phyloP scores from a whole-genome alignment of 2,113 vertebrate species.

The Sander lucioperca region DNA sequence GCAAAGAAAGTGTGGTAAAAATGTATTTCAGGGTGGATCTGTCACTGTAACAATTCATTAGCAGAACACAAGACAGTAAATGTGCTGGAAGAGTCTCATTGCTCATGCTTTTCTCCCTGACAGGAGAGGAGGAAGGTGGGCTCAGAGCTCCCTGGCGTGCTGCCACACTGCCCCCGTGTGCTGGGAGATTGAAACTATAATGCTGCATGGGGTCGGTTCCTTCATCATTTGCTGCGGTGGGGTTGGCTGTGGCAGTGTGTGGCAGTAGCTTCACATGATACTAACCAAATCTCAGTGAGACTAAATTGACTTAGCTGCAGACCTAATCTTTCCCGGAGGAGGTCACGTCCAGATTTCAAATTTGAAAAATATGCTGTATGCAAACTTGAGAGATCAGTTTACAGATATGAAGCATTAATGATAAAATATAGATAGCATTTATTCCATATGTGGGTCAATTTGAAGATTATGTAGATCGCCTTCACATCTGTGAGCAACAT shows the following conservation, averaged over 20 bases:
- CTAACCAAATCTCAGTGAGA: background rate
- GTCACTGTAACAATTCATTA: constrained; percentile 32
- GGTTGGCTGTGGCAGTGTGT: background rate
- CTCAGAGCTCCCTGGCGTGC: background rate
- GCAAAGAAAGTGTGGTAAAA: constrained; percentile 36
- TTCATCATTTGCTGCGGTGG: background rate
- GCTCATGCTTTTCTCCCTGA: background rate
- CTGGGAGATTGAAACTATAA: background rate
- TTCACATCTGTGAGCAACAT: background rate
- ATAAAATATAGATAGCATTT: too few species aligned
- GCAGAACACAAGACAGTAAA: constrained; percentile 33
- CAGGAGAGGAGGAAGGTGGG: background rate
- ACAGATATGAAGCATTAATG: too few species aligned
- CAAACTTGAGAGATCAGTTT: too few species aligned
- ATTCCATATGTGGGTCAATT: background rate
- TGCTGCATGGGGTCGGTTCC: too few species aligned
- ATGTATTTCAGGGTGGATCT: constrained; percentile 58
- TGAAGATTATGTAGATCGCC: background rate
- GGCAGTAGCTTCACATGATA: background rate
- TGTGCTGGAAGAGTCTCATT: constrained; percentile 18
- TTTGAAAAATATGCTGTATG: too few species aligned
- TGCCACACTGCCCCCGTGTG: constrained; percentile 55
- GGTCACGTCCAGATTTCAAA: too few species aligned
- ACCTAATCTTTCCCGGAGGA: too few species aligned
- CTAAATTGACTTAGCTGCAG: too few species aligned